Evolutionary conservation across 2,797 vertebrate species (phyloP).

Genomic region (Coendou prehensilis): DNA sequence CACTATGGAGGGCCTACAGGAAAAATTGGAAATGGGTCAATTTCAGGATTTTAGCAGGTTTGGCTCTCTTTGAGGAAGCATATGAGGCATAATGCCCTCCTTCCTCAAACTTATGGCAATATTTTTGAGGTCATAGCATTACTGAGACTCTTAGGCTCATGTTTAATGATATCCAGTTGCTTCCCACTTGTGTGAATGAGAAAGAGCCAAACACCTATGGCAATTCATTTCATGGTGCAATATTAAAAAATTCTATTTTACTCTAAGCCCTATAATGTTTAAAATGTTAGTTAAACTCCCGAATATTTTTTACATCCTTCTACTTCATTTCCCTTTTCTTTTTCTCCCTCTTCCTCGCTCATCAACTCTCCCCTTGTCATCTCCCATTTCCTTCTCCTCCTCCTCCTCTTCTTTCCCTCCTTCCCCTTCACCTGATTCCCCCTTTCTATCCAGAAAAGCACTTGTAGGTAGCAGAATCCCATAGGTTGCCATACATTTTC

Average conservation of each 20-base stretch:
- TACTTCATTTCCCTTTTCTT: too few species aligned
- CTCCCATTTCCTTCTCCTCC: background rate
- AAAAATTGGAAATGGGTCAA: background rate
- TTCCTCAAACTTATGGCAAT: background rate
- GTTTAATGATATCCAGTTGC: background rate
- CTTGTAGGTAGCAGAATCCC: background rate
- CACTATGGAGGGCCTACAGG: background rate
- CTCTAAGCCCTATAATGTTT: background rate
- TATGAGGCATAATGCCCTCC: background rate
- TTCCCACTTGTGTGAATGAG: background rate
- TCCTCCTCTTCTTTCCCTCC: background rate
- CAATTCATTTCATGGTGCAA: background rate
- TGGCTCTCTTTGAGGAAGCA: background rate
- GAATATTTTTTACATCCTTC: too few species aligned
- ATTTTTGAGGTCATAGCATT: background rate
- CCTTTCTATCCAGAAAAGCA: background rate
- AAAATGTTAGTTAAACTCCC: background rate
- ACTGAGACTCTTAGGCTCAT: background rate
- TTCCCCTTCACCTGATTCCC: background rate
- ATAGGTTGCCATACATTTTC: background rate
- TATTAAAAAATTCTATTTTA: constrained; percentile 7
- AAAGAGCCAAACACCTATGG: background rate
- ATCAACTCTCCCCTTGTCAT: background rate
- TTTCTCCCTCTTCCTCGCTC: background rate
- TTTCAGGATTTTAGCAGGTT: background rate